Percentiles rank a stretch among this genome's conserved stretches.
Conservation (phyloP, 1,140 invertebrate genomes). For the Micrasema minimum region DNA sequence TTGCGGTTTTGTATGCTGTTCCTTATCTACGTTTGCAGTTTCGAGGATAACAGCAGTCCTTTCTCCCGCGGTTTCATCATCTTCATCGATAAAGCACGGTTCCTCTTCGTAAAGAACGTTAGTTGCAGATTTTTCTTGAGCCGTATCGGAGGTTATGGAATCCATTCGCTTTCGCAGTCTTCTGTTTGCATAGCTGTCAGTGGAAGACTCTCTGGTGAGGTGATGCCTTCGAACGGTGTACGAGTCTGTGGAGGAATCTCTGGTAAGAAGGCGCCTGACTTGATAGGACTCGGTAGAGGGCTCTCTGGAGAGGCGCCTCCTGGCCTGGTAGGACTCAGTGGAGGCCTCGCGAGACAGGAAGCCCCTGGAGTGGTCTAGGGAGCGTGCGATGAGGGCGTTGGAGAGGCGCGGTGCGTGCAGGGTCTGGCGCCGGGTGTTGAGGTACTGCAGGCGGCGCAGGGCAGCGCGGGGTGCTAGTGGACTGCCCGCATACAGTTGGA, state of each 20-base stretch:
- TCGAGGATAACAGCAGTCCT: slow-evolving; percentile 43
- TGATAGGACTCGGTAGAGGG: slow-evolving; percentile 50
- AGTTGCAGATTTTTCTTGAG: slow-evolving; percentile 40
- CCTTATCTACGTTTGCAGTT: slow-evolving; percentile 19
- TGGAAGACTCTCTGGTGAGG: slow-evolving; percentile 62
- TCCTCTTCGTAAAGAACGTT: slow-evolving; percentile 65
- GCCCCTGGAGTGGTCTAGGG: slow-evolving; percentile 46
- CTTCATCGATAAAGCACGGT: slow-evolving; percentile 65
- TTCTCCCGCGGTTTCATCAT: slow-evolving; percentile 56
- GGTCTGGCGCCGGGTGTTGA: slow-evolving; percentile 57
- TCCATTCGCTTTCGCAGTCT: slow-evolving; percentile 51
- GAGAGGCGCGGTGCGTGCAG: slow-evolving; percentile 48
- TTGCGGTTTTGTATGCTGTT: slow-evolving; percentile 18
- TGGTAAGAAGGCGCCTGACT: slow-evolving; percentile 45
- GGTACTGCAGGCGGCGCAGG: slow-evolving; percentile 49
- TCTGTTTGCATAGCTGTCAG: slow-evolving; percentile 58
- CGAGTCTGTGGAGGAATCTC: slow-evolving; percentile 51
- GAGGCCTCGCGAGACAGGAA: slow-evolving; percentile 46
- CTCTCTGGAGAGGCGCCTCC: slow-evolving; percentile 45
- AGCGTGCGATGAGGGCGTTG: slow-evolving; percentile 40
- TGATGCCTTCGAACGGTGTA: slow-evolving; percentile 58
- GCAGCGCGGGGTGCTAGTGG: slow-evolving; percentile 42
- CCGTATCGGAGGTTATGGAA: slow-evolving; percentile 48
- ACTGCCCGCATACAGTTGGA: slow-evolving; percentile 48
- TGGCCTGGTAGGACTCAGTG: slow-evolving; percentile 46